A percentile compares a stretch with the other conserved stretches of the same genome.
Evolutionary conservation across 2,797 vertebrate species (phyloP).

Genomic region (Melopsittacus undulatus): DNA sequence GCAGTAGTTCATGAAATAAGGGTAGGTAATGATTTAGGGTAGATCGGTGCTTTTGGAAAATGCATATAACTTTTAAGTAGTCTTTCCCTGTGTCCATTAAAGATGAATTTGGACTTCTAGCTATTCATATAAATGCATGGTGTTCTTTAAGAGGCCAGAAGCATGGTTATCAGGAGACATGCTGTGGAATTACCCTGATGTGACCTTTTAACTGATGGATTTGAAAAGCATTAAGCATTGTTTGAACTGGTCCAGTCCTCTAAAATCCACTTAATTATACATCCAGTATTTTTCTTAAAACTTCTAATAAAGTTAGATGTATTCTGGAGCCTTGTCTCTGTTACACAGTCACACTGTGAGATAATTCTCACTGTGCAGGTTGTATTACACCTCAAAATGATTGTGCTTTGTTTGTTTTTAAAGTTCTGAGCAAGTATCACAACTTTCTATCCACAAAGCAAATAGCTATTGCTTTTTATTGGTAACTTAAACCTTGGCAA

Average conservation of each 20-base stretch:
- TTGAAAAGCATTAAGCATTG: slow-evolving; percentile 20
- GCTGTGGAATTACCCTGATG: background rate
- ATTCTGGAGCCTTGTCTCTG: background rate
- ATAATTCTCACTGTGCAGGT: background rate
- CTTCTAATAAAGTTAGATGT: background rate
- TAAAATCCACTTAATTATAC: slow-evolving; percentile 16
- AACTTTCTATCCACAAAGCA: background rate
- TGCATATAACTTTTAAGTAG: background rate
- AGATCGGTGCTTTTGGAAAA: background rate
- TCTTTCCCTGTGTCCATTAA: background rate
- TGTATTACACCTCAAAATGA: background rate
- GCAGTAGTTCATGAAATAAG: background rate
- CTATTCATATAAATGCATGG: background rate
- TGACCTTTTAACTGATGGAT: slow-evolving; percentile 25
- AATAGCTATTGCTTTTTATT: slow-evolving; percentile 10
- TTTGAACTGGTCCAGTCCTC: slow-evolving; percentile 5
- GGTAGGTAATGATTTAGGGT: background rate
- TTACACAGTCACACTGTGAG: background rate
- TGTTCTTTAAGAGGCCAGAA: background rate
- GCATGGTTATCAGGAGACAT: background rate
- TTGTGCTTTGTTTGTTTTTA: background rate
- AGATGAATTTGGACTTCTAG: background rate
- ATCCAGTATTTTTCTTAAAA: background rate
- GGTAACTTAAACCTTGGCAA: slow-evolving; percentile 35
- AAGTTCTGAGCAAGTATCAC: background rate